Base-by-base conservation (phyloP, 2,888 invertebrate genomes). In the Machimus rusticus region DNA sequence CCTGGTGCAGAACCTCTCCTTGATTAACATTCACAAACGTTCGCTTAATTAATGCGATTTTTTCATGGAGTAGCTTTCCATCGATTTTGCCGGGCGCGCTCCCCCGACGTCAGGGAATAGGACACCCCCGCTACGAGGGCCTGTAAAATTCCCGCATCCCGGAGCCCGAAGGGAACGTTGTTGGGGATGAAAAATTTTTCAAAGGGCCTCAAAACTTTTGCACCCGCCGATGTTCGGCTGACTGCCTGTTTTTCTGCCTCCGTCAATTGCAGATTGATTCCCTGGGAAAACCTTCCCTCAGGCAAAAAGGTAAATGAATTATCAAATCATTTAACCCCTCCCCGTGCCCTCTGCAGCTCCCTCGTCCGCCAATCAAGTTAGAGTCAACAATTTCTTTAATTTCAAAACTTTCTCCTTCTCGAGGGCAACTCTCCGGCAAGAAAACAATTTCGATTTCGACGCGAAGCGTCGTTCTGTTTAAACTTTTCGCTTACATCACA, bases 21-120 rank as follows among this genome's bases (percentile, higher is more conserved):
- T 79, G 79, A 79, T 79, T 79, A 79, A 46, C 79, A 79, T 79
- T 51, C 79, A 79, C 79, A 79, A 79, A 79, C 51, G 79, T 79
- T 79, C 51, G 51, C 79, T 79, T 79, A 79, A 79, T 79, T 79
- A 79, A 79, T 79, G 51, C 51, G 79, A 66, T 66, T 79, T 79
- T 79, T 78, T 79, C 31, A 79, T 79, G 51, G 23, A 79, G 79
- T 46, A 79, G 51, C 79, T 79, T 31, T 51, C 51, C 79, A 79
- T 79, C 51, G 79, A 79, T 79, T 79, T 55, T 79, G 23, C 51
- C 5, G 16, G 5, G 31, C 43, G 76, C 23, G 31, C 43, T 37
- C 23, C 34, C 31, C 23, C 79, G 79, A n/a, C n/a, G 31, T 31
- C 6, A 9, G 28, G 55, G 28, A 23, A 9, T 12, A 8, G 43